Evolutionary conservation across 2,888 invertebrate species (phyloP).

Genomic region (Eurytoma californica): DNA sequence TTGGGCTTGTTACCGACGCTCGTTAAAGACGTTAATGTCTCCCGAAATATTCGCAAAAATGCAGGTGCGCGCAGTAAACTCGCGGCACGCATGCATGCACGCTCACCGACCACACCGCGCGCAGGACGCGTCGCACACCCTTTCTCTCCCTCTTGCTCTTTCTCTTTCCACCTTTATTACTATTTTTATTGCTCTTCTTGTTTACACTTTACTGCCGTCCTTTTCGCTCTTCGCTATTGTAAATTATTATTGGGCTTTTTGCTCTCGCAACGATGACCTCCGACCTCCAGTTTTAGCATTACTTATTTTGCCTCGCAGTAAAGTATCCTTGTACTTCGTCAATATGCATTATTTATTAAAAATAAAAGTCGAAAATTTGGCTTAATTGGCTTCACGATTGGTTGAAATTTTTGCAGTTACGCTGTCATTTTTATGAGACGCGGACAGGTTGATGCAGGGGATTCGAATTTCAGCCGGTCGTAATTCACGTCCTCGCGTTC

Average conservation of each 20-base stretch:
- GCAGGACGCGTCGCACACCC: slow-evolving; percentile 22
- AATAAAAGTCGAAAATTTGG: no score
- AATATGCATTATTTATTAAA: no score
- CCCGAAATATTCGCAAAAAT: slow-evolving; percentile 73
- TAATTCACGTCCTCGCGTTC: slow-evolving; percentile 38
- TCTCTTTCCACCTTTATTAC: slow-evolving; percentile 50
- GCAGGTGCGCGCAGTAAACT: slow-evolving; percentile 69
- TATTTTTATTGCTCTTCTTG: slow-evolving; percentile 55
- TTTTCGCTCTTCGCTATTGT: slow-evolving; percentile 19
- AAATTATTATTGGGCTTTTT: not conserved
- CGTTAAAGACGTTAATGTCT: slow-evolving; percentile 73
- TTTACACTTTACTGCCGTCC: slow-evolving; percentile 54
- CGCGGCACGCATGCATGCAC: slow-evolving; percentile 34
- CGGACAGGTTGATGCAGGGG: slow-evolving; percentile 18
- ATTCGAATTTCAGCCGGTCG: slow-evolving; percentile 33
- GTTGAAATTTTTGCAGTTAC: no score
- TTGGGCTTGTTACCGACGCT: slow-evolving; percentile 70
- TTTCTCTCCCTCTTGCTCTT: slow-evolving; percentile 1
- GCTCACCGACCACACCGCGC: slow-evolving; percentile 13
- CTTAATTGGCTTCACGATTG: no score
- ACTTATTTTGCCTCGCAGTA: no score
- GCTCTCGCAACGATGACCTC: slow-evolving; percentile 40
- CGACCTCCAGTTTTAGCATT: no score
- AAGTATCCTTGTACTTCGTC: no score
- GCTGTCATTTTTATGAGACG: not conserved